Evolutionary conservation across 2,797 vertebrate species (phyloP).

Genomic region (Cossypha dichroa): DNA sequence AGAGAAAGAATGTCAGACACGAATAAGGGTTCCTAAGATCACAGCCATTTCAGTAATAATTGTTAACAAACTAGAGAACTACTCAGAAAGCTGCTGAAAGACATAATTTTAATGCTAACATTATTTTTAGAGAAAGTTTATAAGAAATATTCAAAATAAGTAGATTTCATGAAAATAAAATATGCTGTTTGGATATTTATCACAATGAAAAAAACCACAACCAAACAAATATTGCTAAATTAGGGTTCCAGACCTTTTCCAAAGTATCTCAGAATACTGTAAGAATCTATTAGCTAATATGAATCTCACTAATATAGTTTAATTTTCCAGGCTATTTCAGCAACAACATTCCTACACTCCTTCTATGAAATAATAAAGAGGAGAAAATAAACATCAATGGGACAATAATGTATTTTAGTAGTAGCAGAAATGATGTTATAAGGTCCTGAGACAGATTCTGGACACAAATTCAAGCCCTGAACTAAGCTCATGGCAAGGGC

Average conservation of each 20-base stretch:
- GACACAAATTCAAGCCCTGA: background rate
- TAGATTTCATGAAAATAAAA: background rate
- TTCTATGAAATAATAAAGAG: background rate
- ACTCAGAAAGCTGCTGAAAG: conserved; percentile 24
- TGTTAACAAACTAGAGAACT: conserved; percentile 37
- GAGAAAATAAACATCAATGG: background rate
- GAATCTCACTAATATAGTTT: background rate
- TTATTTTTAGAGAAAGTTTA: background rate
- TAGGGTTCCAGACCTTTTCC: background rate
- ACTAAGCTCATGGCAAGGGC: background rate
- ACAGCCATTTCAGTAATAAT: conserved; percentile 60
- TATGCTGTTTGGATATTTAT: background rate
- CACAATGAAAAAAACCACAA: background rate
- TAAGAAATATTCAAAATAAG: background rate
- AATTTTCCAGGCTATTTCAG: background rate
- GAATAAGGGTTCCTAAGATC: conserved; percentile 46
- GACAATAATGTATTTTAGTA: background rate
- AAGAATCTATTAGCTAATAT: background rate
- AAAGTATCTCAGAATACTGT: background rate
- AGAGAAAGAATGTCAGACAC: conserved; percentile 53
- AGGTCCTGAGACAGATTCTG: background rate
- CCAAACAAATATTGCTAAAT: background rate
- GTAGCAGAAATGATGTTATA: background rate
- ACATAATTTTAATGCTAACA: background rate
- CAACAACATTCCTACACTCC: background rate